These are phyloP conservation scores for Nerophis lumbriciformis DNA, from an alignment of 2,113 vertebrate genomes.

Conservation along the genomic window DNA sequence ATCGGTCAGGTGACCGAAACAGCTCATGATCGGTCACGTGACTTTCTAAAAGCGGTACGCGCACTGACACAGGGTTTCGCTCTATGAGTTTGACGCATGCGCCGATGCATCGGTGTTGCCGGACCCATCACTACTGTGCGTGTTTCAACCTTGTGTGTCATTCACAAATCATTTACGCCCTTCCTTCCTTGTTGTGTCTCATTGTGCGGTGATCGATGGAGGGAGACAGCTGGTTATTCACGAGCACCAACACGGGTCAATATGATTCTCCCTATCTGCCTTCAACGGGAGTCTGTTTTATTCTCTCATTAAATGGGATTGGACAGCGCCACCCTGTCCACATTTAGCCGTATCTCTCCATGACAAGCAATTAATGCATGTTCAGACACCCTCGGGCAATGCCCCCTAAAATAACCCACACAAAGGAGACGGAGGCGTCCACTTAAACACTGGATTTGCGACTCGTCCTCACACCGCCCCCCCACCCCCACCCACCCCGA, in stretches of 20 bases:
- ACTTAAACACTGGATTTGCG: constrained; percentile 13
- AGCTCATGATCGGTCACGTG: no score
- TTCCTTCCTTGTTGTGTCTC: constrained; percentile 41
- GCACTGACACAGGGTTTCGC: no score
- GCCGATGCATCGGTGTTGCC: no score
- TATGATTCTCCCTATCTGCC: constrained; percentile 58
- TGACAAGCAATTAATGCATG: constrained; percentile 68
- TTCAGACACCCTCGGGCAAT: constrained; percentile 50
- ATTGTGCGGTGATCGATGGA: constrained; percentile 63
- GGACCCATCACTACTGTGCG: no score
- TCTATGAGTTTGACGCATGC: no score
- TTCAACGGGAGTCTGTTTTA: constrained; percentile 59
- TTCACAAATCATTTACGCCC: constrained; percentile 57
- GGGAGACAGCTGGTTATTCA: constrained; percentile 66
- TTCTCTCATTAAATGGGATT: constrained; percentile 65
- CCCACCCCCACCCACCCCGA: neutral
- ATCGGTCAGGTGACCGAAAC: no score
- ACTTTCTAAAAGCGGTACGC: no score
- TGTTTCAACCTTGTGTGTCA: constrained; percentile 59
- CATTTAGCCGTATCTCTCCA: constrained; percentile 58
- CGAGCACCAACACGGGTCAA: constrained; percentile 58
- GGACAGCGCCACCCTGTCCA: constrained; percentile 48
- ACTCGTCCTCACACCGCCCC: neutral
- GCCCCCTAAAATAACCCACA: constrained; percentile 44
- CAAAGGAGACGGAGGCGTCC: constrained; percentile 42